A percentile compares a stretch with the other conserved stretches of the same genome.
phyloP scores from a whole-genome alignment of 2,888 invertebrate genomes.

The Eledona agricola region DNA sequence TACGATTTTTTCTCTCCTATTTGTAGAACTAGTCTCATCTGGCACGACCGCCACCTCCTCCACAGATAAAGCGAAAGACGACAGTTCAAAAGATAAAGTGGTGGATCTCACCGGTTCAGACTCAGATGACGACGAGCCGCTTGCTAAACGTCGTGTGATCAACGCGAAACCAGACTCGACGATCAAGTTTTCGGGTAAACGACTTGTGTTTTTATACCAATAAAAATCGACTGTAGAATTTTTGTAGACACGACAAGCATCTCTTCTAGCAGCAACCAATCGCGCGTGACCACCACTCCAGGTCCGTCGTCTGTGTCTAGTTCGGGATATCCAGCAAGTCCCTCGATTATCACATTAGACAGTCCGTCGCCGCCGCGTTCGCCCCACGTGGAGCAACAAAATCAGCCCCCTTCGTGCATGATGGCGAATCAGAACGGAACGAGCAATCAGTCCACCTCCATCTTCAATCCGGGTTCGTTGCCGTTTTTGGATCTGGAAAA shows the following conservation, averaged over 20 bases:
- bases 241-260: constrained; percentile 59
- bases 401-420: constrained; percentile 51
- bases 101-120: constrained; percentile 80
- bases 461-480: constrained; percentile 46
- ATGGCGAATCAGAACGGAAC: constrained; percentile 48
- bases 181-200: constrained; percentile 59
- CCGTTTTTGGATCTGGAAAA: constrained; percentile 57
- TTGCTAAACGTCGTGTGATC: constrained; percentile 67
- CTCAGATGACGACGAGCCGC: constrained; percentile 74
- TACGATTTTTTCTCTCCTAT: not conserved
- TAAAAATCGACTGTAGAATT: constrained; percentile 8
- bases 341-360: constrained; percentile 70
- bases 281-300: constrained; percentile 57
- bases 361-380: constrained; percentile 69
- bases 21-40: constrained; percentile 54
- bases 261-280: constrained; percentile 62
- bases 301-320: constrained; percentile 66
- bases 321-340: constrained; percentile 70
- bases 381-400: constrained; percentile 42
- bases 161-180: constrained; percentile 63
- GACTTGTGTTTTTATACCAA: not conserved
- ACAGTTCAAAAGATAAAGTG: constrained; percentile 57
- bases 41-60: constrained; percentile 47
- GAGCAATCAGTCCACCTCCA: constrained; percentile 37
- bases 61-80: constrained; percentile 46